Evolutionary conservation across 2,113 vertebrate species (phyloP).

Genomic region (Thalassoma bifasciatum): DNA sequence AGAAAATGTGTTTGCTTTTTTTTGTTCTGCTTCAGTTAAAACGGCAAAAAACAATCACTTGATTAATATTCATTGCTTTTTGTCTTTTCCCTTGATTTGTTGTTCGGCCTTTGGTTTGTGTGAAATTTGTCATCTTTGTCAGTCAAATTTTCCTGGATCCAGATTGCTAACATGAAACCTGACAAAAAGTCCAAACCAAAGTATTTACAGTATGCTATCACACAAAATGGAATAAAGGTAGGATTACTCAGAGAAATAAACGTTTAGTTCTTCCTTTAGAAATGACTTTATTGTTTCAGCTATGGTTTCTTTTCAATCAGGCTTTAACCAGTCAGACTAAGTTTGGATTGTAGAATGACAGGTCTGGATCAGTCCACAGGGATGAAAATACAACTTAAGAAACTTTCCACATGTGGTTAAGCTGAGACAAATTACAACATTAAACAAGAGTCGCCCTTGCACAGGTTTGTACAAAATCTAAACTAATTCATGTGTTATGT

Average conservation of each 20-base stretch:
- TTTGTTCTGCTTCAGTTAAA: background rate
- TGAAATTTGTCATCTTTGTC: background rate
- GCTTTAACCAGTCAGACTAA: background rate
- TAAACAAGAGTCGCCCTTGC: background rate
- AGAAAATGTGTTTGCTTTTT: background rate
- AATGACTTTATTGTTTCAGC: background rate
- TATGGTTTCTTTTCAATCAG: background rate
- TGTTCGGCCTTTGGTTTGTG: background rate
- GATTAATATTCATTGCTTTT: background rate
- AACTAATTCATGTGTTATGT: slow-evolving; percentile 25
- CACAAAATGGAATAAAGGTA: background rate
- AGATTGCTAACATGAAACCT: background rate
- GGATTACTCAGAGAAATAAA: background rate
- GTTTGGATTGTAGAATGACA: slow-evolving; percentile 6
- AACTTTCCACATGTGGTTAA: background rate
- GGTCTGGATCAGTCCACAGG: background rate
- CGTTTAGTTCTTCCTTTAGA: background rate
- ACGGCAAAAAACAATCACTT: background rate
- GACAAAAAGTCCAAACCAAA: background rate
- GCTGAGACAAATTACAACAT: slow-evolving; percentile 19
- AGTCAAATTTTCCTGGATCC: background rate
- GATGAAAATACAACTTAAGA: background rate
- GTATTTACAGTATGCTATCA: background rate
- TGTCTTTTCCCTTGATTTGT: background rate
- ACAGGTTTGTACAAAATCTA: slow-evolving; percentile 5